Evolutionary conservation across 2,888 invertebrate genomes (phyloP).

Genomic region (Cabera pusaria): DNA sequence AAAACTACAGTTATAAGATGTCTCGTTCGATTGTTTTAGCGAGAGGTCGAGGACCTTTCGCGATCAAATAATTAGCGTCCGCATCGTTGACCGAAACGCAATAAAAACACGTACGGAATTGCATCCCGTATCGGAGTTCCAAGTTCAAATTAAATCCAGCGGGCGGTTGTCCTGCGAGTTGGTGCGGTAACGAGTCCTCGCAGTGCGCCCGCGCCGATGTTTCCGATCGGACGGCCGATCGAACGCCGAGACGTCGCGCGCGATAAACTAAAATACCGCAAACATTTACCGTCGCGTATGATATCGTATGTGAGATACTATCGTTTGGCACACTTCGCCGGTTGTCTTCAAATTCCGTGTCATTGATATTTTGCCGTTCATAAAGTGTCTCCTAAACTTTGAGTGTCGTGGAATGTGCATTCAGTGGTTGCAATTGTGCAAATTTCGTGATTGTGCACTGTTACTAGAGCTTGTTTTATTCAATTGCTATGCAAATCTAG

Average conservation of each 20-base stretch:
- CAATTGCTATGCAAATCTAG: slow-evolving; percentile 38
- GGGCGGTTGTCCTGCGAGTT: slow-evolving; percentile 43
- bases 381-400: not conserved
- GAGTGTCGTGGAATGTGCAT: slow-evolving; percentile 11
- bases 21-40: slow-evolving; percentile 32
- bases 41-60: slow-evolving; percentile 55
- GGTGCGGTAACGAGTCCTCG: slow-evolving; percentile 28
- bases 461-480: slow-evolving; percentile 39
- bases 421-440: slow-evolving; percentile 25
- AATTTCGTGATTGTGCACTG: slow-evolving; percentile 44
- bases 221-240: slow-evolving; percentile 64
- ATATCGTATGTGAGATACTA: slow-evolving; percentile 14
- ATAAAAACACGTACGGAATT: slow-evolving; percentile 63
- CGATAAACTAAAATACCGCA: slow-evolving; percentile 51
- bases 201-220: slow-evolving; percentile 71
- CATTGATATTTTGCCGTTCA: slow-evolving; percentile 4
- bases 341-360: slow-evolving; percentile 13
- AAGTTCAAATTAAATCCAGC: slow-evolving; percentile 68
- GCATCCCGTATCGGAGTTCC: slow-evolving; percentile 60
- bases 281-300: slow-evolving; percentile 22
- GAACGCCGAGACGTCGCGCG: slow-evolving; percentile 48
- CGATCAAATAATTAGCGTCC: slow-evolving; percentile 57
- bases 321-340: slow-evolving; percentile 2
- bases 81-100: slow-evolving; percentile 51
- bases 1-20: not conserved